Evolutionary conservation across 2,797 vertebrate genomes (phyloP).

Genomic region (Rhabdomys pumilio): DNA sequence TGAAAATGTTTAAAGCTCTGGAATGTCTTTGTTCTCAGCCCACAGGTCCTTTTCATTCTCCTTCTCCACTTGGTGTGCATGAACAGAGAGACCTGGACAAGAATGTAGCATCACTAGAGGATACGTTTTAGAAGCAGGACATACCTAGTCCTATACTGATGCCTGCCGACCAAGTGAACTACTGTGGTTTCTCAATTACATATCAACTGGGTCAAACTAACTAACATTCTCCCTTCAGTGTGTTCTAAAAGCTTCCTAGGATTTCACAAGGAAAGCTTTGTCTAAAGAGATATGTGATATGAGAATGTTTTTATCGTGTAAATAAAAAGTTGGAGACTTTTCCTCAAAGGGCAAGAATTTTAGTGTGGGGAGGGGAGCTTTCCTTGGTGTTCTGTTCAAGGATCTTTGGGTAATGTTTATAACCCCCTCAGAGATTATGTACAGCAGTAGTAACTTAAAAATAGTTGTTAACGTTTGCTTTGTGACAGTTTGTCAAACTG

Average conservation of each 20-base stretch:
- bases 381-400: constrained; percentile 21
- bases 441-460: background rate
- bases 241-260: background rate
- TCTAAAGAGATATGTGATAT: background rate
- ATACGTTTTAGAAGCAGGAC: background rate
- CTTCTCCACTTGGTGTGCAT: background rate
- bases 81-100: constrained; percentile 21
- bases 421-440: background rate
- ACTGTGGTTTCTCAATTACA: background rate
- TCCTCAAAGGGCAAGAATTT: constrained; percentile 45
- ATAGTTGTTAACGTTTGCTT: background rate
- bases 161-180: background rate
- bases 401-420: constrained; percentile 36
- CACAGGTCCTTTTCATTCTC: background rate
- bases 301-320: constrained; percentile 9
- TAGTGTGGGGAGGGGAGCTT: background rate
- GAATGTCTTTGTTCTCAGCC: constrained; percentile 7
- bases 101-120: background rate
- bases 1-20: constrained; percentile 32
- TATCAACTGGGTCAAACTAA: background rate
- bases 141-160: background rate
- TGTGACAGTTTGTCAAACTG: constrained; percentile 25
- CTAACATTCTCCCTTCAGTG: background rate
- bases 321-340: constrained; percentile 42
- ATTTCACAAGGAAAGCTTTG: constrained; percentile 49